Evolutionary conservation across 2,113 vertebrate genomes (phyloP).

Genomic region (Ariopsis seemanni): DNA sequence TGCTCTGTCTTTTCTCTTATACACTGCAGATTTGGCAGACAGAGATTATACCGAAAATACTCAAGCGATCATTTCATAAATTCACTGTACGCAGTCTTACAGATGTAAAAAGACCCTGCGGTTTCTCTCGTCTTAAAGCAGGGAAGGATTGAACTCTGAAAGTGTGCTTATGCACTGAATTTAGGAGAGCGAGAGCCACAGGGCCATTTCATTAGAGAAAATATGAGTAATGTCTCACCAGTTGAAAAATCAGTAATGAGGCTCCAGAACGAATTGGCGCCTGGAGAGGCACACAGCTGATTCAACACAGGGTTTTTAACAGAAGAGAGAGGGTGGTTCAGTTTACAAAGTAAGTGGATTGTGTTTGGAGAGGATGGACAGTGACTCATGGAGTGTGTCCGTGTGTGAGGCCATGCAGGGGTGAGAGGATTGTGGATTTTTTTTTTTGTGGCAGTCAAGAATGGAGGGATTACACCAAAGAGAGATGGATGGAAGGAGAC

Average conservation of each 20-base stretch:
- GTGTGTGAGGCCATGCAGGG: not conserved
- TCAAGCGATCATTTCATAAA: not conserved
- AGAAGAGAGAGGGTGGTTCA: conserved; percentile 2
- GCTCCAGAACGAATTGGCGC: conserved; percentile 6
- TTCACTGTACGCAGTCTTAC: not conserved
- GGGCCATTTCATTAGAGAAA: conserved; percentile 39
- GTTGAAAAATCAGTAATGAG: conserved; percentile 44
- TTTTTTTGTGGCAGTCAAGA: not conserved
- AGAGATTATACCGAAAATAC: not conserved
- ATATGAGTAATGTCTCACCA: conserved; percentile 46
- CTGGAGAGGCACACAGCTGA: not conserved
- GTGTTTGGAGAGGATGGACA: conserved; percentile 2
- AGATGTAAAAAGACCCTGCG: not conserved
- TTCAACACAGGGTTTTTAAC: conserved; percentile 16
- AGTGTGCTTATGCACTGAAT: conserved; percentile 33
- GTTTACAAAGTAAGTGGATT: conserved; percentile 46
- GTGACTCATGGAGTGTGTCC: not conserved
- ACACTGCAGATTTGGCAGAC: not conserved
- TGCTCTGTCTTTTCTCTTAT: not conserved
- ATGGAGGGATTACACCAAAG: not conserved
- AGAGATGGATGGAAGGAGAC: conserved; percentile 19
- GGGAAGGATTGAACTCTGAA: conserved; percentile 19
- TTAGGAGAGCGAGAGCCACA: conserved; percentile 7
- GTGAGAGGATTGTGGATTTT: not conserved
- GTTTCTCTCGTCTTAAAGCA: not conserved